Percentiles rank a stretch among this genome's conserved stretches.
phyloP scores from a whole-genome alignment of 2,797 vertebrate species.

The Lepus oiostolus region DNA sequence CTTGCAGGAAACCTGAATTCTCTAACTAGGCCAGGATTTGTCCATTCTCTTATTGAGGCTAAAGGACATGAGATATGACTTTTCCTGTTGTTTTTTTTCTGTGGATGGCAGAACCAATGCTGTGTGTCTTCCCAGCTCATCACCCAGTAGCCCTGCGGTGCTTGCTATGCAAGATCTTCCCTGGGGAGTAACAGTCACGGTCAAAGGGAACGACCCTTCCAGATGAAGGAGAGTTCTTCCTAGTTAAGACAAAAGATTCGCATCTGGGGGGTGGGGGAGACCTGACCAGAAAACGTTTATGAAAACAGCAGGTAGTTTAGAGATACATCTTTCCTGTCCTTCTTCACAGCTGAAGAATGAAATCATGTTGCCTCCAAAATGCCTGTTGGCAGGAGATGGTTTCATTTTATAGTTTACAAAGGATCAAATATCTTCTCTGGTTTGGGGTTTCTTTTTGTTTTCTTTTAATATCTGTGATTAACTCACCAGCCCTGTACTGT shows the following conservation, averaged over 20 bases:
- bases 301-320: not conserved
- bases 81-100: not conserved
- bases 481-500: not conserved
- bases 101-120: not conserved
- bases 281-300: not conserved
- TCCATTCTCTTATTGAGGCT: not conserved
- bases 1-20: not conserved
- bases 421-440: not conserved
- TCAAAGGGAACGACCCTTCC: not conserved
- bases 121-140: not conserved
- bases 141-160: not conserved
- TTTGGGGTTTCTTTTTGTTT: not conserved
- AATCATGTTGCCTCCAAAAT: not conserved
- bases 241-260: not conserved
- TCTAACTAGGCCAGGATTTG: not conserved
- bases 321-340: not conserved
- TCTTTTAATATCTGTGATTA: not conserved
- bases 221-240: not conserved
- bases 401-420: slow-evolving; percentile 38
- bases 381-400: not conserved
- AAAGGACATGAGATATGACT: not conserved
- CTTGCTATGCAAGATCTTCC: not conserved
- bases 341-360: slow-evolving; percentile 28
- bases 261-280: too few relatives aligned
- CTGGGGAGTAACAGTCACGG: not conserved